A percentile compares a stretch with the other conserved stretches of the same genome.
phyloP scores from a whole-genome alignment of 1,140 invertebrate genomes.

The Conopomorpha cramerella region DNA sequence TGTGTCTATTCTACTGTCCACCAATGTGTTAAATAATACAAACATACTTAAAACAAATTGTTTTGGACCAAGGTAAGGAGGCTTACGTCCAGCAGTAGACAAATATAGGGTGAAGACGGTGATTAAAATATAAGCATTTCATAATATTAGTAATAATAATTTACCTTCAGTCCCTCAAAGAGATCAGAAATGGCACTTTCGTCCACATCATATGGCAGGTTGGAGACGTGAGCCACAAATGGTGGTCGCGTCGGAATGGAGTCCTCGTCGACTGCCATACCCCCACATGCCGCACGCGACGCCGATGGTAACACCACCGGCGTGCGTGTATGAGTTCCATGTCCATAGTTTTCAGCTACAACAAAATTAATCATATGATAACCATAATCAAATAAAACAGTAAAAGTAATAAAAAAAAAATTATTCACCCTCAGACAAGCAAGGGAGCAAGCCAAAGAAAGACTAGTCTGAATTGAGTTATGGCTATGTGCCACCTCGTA shows the following conservation, averaged over 20 bases:
- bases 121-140: too few relatives aligned
- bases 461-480: constrained; percentile 64
- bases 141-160: background rate
- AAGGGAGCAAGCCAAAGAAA: constrained; percentile 49
- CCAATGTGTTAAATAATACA: too few relatives aligned
- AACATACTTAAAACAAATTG: too few relatives aligned
- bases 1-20: too few relatives aligned
- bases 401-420: too few relatives aligned
- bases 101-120: too few relatives aligned
- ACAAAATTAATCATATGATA: too few relatives aligned
- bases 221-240: constrained; percentile 87
- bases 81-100: too few relatives aligned
- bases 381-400: too few relatives aligned
- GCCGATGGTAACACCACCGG: constrained; percentile 78
- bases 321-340: constrained; percentile 23
- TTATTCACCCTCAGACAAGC: background rate
- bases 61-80: too few relatives aligned
- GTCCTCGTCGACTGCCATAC: constrained; percentile 74
- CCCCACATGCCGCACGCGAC: constrained; percentile 80
- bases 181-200: constrained; percentile 82
- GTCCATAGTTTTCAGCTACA: constrained; percentile 21
- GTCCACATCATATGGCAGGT: constrained; percentile 89
- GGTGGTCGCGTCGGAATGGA: constrained; percentile 82
- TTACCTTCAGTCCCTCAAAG: constrained; percentile 79
- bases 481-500: constrained; percentile 53